Evolutionary conservation across 2,797 vertebrate species (phyloP).

Genomic region (Kryptopterus vitreolus): DNA sequence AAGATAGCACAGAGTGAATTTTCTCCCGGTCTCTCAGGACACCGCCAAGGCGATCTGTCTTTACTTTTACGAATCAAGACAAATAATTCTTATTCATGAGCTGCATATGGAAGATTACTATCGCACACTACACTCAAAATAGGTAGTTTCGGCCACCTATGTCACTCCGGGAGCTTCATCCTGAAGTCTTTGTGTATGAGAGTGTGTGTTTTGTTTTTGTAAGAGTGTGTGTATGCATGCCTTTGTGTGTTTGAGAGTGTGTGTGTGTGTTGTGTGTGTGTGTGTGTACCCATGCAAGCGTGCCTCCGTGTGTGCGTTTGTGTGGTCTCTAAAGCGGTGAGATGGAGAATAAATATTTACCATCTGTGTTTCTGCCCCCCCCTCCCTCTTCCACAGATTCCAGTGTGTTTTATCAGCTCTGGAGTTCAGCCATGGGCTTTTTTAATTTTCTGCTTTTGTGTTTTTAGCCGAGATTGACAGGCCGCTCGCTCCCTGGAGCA

Average conservation of each 20-base stretch:
- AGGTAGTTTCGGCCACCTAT: slow-evolving; percentile 16
- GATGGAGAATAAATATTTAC: slow-evolving; percentile 79
- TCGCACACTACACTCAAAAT: slow-evolving; percentile 36
- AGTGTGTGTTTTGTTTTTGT: slow-evolving; percentile 1
- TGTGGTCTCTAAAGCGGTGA: slow-evolving; percentile 66
- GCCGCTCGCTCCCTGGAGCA: slow-evolving; percentile 79
- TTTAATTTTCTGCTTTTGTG: slow-evolving; percentile 87
- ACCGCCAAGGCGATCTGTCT: slow-evolving; percentile 30
- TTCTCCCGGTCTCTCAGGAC: slow-evolving; percentile 67
- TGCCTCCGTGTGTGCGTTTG: slow-evolving; percentile 54
- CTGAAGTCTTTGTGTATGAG: slow-evolving; percentile 36
- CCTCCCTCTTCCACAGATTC: slow-evolving; percentile 69
- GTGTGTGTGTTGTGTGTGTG: slow-evolving; percentile 53
- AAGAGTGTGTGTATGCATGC: slow-evolving; percentile 7
- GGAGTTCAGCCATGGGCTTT: slow-evolving; percentile 83
- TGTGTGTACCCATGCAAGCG: slow-evolving; percentile 38
- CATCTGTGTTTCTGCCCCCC: slow-evolving; percentile 67
- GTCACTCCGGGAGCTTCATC: slow-evolving; percentile 12
- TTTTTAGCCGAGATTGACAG: slow-evolving; percentile 78
- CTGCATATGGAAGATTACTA: slow-evolving; percentile 44
- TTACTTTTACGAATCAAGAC: slow-evolving; percentile 59
- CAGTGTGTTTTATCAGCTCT: slow-evolving; percentile 75
- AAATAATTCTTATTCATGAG: slow-evolving; percentile 54
- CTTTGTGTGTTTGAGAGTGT: slow-evolving; percentile 23
- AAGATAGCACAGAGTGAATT: slow-evolving; percentile 67